Conservation (phyloP, 2,888 invertebrate genomes). For the Pheosia gnoma region DNA sequence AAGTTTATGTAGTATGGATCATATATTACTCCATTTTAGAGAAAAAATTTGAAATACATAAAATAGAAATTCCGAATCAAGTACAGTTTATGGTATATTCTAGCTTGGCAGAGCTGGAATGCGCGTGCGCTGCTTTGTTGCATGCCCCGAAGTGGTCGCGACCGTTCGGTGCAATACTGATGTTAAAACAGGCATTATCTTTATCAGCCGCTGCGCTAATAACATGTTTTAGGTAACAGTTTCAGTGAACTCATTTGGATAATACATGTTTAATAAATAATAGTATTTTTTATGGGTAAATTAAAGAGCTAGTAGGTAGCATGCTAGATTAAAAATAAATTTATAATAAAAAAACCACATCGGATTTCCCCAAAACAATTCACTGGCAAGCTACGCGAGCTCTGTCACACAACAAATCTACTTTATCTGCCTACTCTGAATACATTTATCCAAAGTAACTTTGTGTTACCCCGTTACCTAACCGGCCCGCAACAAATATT, state of each 20-base stretch:
- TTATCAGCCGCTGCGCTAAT: constrained; percentile 66
- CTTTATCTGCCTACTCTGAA: constrained; percentile 22
- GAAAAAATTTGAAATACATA: no score
- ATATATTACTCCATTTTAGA: no score
- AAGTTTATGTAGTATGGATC: no score
- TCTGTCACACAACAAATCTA: constrained; percentile 27
- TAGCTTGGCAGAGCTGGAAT: constrained; percentile 33
- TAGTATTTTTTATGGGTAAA: no score
- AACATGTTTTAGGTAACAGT: constrained; percentile 62
- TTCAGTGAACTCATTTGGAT: constrained; percentile 67
- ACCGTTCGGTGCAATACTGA: constrained; percentile 48
- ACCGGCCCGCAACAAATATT: constrained; percentile 38
- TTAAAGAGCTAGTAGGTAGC: no score
- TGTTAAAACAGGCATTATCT: constrained; percentile 53
- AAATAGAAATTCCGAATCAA: no score
- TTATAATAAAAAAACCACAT: no score
- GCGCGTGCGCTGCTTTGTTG: constrained; percentile 41
- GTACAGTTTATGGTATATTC: no score
- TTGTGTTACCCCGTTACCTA: constrained; percentile 43
- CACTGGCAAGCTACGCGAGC: neutral
- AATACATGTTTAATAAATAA: constrained; percentile 51
- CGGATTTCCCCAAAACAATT: no score
- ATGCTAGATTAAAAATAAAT: constrained; percentile 31
- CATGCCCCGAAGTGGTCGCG: constrained; percentile 26
- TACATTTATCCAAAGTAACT: constrained; percentile 42